A percentile compares a stretch with the other conserved stretches of the same genome.
phyloP scores from a whole-genome alignment of 2,888 invertebrate genomes.

The Oithona nana region DNA sequence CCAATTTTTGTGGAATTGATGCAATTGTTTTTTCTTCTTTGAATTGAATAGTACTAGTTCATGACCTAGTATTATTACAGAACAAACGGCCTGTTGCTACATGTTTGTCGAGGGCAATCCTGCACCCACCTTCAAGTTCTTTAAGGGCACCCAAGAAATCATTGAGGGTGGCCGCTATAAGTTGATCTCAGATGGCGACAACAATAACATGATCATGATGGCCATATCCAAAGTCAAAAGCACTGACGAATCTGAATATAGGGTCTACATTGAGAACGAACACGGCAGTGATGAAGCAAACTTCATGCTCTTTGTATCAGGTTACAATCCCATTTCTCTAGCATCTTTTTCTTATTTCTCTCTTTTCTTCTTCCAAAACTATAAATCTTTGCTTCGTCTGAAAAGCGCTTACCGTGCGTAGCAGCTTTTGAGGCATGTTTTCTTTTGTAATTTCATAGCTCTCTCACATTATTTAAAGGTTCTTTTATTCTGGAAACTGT shows the following conservation, averaged over 20 bases:
- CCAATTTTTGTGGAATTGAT: neutral
- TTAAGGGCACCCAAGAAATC: slow-evolving; percentile 78
- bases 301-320: slow-evolving; percentile 87
- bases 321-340: no score
- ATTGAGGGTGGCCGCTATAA: slow-evolving; percentile 89
- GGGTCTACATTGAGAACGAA: slow-evolving; percentile 71
- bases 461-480: no score
- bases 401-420: no score
- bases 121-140: slow-evolving; percentile 83
- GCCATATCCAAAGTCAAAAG: slow-evolving; percentile 90
- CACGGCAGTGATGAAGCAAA: slow-evolving; percentile 92
- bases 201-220: slow-evolving; percentile 62
- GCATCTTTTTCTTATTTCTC: no score
- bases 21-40: neutral
- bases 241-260: slow-evolving; percentile 91
- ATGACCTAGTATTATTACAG: slow-evolving; percentile 33
- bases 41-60: neutral
- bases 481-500: no score
- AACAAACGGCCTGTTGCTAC: slow-evolving; percentile 77
- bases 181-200: slow-evolving; percentile 80
- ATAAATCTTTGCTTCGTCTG: no score
- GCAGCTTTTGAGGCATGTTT: no score
- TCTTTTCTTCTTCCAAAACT: no score
- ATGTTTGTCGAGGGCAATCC: slow-evolving; percentile 86
- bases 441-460: no score